Evolutionary conservation across 2,113 vertebrate genomes (phyloP).

Genomic region (Chloropsis hardwickii): DNA sequence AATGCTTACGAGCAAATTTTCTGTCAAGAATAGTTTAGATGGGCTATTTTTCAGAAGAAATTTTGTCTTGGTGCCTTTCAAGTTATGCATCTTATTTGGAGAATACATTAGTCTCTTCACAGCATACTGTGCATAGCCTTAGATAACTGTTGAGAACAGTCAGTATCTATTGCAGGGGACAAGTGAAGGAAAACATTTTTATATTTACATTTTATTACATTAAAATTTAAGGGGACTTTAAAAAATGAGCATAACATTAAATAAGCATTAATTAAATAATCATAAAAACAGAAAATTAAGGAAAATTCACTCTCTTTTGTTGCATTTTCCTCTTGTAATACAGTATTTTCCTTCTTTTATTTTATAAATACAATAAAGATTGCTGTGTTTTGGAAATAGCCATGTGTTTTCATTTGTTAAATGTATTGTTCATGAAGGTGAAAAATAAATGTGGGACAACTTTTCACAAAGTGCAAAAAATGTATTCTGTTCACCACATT

Average conservation of each 20-base stretch:
- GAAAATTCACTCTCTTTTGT: neutral
- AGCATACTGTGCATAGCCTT: neutral
- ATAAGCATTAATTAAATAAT: neutral
- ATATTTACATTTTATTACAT: neutral
- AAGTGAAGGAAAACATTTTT: neutral
- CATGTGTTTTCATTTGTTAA: neutral
- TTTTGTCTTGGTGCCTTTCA: neutral
- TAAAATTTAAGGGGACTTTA: neutral
- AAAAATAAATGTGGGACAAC: neutral
- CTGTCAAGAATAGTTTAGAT: neutral
- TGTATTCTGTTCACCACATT: neutral
- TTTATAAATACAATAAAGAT: neutral
- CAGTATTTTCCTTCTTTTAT: neutral
- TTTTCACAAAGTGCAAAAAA: neutral
- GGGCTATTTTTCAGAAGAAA: neutral
- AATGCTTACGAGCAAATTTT: neutral
- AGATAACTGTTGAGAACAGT: neutral
- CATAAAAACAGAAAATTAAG: neutral
- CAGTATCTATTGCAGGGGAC: rapidly evolving
- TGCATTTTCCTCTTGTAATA: neutral
- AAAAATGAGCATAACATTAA: neutral
- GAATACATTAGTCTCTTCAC: neutral
- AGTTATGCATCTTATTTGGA: neutral
- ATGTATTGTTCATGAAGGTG: neutral
- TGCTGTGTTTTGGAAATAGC: neutral